Base-by-base conservation (phyloP, 1,140 invertebrate genomes). In the Eupeodes corollae region DNA sequence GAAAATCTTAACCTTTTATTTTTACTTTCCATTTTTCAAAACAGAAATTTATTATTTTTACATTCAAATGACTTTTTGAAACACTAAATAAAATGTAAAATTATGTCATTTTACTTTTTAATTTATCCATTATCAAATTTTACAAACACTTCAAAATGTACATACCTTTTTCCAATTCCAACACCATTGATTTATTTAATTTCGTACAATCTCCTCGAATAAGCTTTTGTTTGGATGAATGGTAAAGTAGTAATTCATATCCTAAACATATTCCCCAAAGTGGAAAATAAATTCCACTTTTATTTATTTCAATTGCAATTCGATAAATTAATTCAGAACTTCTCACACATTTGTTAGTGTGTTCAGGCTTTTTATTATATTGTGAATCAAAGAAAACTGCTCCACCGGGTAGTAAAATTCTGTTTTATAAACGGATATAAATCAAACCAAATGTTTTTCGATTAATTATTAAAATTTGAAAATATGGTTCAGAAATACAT, bases 241-340 rank as follows among this genome's bases (percentile, higher is more conserved):
- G 56, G 46, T 80, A 82, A 13, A 82, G 73, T 19, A 95, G 63
- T 15, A 91, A 61, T 65, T 95, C 85, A 60, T 91, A 91, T 13
- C 91, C 91, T 8, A 91, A 71, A 61, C 92, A 95, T 5, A 84
- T 92, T 2, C 88, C 91, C 72, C 88, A 86, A 18, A 94, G 61
- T 0, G 91, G 90, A 59, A 91, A 91, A 56, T 82, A 80, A 48
- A 80, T 76, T 2, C 79, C 82, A 8, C 78, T 55, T 73, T 80
- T 89, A 11, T 80, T 88, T 14, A 80, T 63, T 53, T 75, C 54
- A 33, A 76, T 66, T 0, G 83, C 83, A 39, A 82, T 71, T n/a
- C 80, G 75, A 49, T 70, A 78, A 44, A 93, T 79, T 37, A 21
- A 42, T 56, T 70, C 57, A 83, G 83, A 49, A 78, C 63, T 70